phyloP scores from a whole-genome alignment of 2,888 invertebrate species.

The Ochropleura plecta region DNA sequence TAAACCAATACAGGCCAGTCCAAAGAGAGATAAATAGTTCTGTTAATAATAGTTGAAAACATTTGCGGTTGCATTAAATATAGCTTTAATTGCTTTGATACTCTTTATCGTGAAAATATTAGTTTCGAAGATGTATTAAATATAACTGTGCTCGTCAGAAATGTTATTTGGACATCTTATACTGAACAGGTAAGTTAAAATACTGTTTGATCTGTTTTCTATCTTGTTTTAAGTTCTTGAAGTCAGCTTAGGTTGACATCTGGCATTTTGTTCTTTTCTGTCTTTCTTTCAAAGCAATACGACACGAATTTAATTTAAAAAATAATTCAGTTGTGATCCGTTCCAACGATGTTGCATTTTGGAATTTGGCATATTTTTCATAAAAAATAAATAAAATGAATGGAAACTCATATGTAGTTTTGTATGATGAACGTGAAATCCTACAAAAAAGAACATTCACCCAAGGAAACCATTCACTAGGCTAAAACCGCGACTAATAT shows the following conservation, averaged over 20 bases:
- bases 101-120: background rate
- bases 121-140: background rate
- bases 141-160: background rate
- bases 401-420: background rate
- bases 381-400: background rate
- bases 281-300: background rate
- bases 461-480: background rate
- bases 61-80: conserved; percentile 16
- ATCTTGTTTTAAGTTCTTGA: background rate
- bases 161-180: conserved; percentile 6
- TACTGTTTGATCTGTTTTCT: background rate
- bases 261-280: background rate
- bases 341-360: background rate
- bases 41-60: conserved; percentile 1
- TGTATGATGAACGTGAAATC: background rate
- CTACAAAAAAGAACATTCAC: background rate
- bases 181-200: background rate
- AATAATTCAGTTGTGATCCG: background rate
- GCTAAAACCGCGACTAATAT: background rate
- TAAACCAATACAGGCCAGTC: background rate
- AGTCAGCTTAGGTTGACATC: background rate
- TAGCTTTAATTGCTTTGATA: background rate
- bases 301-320: background rate
- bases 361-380: background rate
- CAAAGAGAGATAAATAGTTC: background rate